These are phyloP conservation scores for Coregonus suidteri DNA, from an alignment of 2,797 vertebrate genomes.

Conservation along the genomic window DNA sequence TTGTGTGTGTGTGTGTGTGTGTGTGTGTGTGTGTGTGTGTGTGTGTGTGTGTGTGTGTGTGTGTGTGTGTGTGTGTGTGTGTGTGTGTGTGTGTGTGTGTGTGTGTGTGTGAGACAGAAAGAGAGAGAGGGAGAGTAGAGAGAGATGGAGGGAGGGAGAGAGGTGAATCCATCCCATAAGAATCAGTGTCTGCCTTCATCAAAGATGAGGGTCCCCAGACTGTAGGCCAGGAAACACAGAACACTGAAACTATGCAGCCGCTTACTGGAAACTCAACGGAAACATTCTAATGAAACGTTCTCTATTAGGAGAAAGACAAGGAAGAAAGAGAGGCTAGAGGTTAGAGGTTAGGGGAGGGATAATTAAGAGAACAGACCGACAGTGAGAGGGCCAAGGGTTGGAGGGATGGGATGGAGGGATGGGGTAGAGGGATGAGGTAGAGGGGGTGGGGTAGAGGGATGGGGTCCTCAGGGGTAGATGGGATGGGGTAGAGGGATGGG, in stretches of 20 bases:
- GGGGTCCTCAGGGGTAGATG: too few relatives aligned
- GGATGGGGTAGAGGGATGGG: too few relatives aligned
- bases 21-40: background rate
- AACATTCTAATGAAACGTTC: background rate
- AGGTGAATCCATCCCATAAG: background rate
- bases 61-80: constrained; percentile 5
- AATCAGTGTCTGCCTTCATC: background rate
- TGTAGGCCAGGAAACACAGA: background rate
- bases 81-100: too few relatives aligned
- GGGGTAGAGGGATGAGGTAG: too few relatives aligned
- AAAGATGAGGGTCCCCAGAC: background rate
- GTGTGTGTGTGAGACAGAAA: background rate
- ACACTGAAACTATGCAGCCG: background rate
- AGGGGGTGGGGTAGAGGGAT: too few relatives aligned
- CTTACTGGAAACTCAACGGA: background rate
- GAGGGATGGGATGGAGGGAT: too few relatives aligned
- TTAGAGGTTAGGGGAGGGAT: background rate
- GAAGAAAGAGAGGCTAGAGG: background rate
- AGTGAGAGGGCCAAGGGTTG: too few relatives aligned
- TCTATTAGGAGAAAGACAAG: too few relatives aligned
- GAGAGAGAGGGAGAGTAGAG: background rate
- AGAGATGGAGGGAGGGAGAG: background rate
- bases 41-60: background rate
- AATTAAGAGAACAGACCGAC: background rate
- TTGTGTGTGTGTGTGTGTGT: constrained; percentile 7